Base-by-base conservation (phyloP, 1,140 invertebrate species). In the Cydia strobilella region DNA sequence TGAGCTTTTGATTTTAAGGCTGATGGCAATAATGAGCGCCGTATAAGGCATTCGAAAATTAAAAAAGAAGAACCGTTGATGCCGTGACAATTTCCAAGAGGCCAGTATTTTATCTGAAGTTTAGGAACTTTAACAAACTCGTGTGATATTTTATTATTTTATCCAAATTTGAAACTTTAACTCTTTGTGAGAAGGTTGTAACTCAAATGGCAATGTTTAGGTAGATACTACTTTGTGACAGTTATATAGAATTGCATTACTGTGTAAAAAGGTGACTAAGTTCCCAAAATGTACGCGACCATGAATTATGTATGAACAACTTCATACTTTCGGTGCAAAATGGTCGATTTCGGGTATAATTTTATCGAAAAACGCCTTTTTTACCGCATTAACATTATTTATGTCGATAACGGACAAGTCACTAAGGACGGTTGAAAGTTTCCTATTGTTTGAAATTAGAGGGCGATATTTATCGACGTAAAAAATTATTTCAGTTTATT, bases 281-380 rank as follows among this genome's bases (percentile, higher is more conserved):
- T 85, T 84, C 80, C 82, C 77, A 82, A 82, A 82, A 75, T 81
- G 76, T 83, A 78, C 74, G 31, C 20, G 62, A 80, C 48, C 59
- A 84, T 90, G 89, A 88, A 90, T 90, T 79, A 91, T 90, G 83
- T 84, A 91, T 90, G 82, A 84, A 91, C 87, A 91, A 88, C 87
- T 91, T 86, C 79, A 86, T 89, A 90, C 82, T 85, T 88, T 80
- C 83, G 77, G 82, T 77, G 75, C 77, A 83, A 84, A 86, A 79
- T 80, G 76, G 65, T 77, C 82, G 83, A 86, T 90, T 90, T 89
- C 82, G 79, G 80, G 80, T 80, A 88, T 89, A 88, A 89, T 89
- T 90, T 87, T 83, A 84, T 88, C 80, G 86, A 90, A 88, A 89
- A 91, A 87, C 87, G 84, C 85, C 88, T 88, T 90, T 90, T 91